Base-by-base conservation (phyloP, 64 coral and sea anemone species). In the Actinia tenebrosa region DNA sequence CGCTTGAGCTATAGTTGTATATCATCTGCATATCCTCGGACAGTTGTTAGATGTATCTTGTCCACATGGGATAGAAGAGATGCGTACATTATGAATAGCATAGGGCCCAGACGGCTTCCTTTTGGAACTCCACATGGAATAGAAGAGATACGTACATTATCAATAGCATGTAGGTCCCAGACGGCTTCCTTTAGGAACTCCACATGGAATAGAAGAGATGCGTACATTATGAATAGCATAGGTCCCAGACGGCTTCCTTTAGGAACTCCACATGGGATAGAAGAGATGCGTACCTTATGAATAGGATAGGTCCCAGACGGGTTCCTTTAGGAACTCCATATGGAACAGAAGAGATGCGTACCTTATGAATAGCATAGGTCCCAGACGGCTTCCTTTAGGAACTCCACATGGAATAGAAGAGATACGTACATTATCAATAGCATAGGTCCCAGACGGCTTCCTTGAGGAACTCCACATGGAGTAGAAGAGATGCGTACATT, bases 401-500 rank as follows among this genome's bases (percentile, higher is more conserved):
- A 85, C 83, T 58, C 50, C 83, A 63, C 30, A 37, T 37, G 30
- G 30, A 37, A 37, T 37, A 37, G 30, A 37, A 37, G 30, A 37
- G 84, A 86, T 16, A 26, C 84, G 27, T 86, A 86, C 20, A 86
- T 86, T 16, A 86, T 86, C 26, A 86, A 86, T 27, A 86, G 30
- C 30, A 37, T 37, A 37, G 30, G 30, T 37, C 84, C 52, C 30
- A 37, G 30, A 37, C 30, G 30, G 30, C 30, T 37, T 37, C 30
- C 30, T 37, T 85, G 83, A 85, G 83, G 83, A 55, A 85, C 83
- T 58, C 50, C 83, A 63, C 30, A 37, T 37, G 30, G 30, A 37
- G 1, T 37, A 37, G 30, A 37, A 37, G 30, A 37, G 0, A 37
- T n/a, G n/a, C n/a, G n/a, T n/a, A n/a, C n/a, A n/a, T n/a, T n/a